Base-by-base conservation (phyloP, 2,888 invertebrate species). In the Zonitis immaculata region DNA sequence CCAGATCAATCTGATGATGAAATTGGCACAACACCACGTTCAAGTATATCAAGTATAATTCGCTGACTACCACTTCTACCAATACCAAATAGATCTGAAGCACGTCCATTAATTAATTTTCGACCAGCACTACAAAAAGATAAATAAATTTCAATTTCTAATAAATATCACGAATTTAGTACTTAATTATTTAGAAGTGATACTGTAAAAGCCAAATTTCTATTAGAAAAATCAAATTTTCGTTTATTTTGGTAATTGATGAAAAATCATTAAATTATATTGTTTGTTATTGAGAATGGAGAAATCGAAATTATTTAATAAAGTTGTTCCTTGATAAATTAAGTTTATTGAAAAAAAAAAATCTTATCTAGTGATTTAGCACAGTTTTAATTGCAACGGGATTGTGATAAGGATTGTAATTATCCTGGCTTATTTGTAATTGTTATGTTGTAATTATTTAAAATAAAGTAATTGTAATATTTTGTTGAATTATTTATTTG, bases 1-100 rank as follows among this genome's bases (percentile, higher is more conserved):
- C 93, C 94, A 8, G 83, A 90, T 58, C 88, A 91, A 66, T 90
- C 91, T 26, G 92, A 91, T 42, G 91, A 90, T 52, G 90, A 91
- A 56, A 84, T 70, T 32, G 65, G 66, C 39, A 64, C 66, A 14
- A 73, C 74, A 7, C 72, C 72, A 25, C 65, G 73, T 53, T 73
- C 74, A 9, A 76, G 76, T 66, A 76, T 77, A 66, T 75, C 76
- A 2, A 77, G 76, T 63, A 76, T 77, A 57, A 71, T 76, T 67
- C 76, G 73, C 69, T 76, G 72, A 75, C 67, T 66, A 65, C 55
- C 58, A 49, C 20, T 39, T n/a, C n/a, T n/a, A n/a, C n/a, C n/a
- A n/a, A n/a, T n/a, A n/a, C n/a, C n/a, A 22, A 49, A 39, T 11
- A 11, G 39, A 39, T 39, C 39, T 39, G 39, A 39, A 39, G 18